Base-by-base conservation (phyloP, 2,797 vertebrate genomes). In the Synanceia verrucosa region DNA sequence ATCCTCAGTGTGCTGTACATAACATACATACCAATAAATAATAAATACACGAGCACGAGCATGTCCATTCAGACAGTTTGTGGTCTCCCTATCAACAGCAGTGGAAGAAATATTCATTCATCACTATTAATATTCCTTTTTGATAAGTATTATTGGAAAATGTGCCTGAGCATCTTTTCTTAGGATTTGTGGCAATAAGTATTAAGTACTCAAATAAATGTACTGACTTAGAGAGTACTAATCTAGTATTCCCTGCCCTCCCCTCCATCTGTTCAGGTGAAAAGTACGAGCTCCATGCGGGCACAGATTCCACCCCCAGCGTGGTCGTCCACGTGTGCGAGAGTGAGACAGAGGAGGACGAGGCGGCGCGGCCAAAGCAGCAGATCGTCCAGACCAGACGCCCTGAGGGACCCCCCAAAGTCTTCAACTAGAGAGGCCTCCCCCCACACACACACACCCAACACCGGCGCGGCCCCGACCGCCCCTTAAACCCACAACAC, bases 261-360 rank as follows among this genome's bases (percentile, higher is more conserved):
- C 24, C 43, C 21, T 39, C 18, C 26, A 4, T 41, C 24, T 24
- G 12, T 6, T 36, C 78, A 99, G 98, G 98, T 59, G 98, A 99
- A 78, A 97, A 99, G 85, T 99, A 99, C 0, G 97, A 99, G 90
- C 96, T 99, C 29, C 97, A 99, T 0, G 97, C 98, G 0, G 98
- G 98, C 26, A 99, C 97, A 0, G 98, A 99, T 81, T 98, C 96
- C 4, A 99, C 98, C 5, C 98, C 98, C 3, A 99, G 98, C 1
- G 97, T 99, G 24, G 97, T 99, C 0, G 97, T 99, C 65, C 98
- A 99, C 3, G 97, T 99, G 82, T 99, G 98, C 2, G 98, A 99
- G 84, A 99, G 97, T 3, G 95, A 95, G 83, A 88, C 89, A 0
- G 97, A 98, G 86, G 96, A 96, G 0, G 94, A 95, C 2, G 97